phyloP scores from a whole-genome alignment of 2,113 vertebrate species.

The Callospermophilus lateralis region DNA sequence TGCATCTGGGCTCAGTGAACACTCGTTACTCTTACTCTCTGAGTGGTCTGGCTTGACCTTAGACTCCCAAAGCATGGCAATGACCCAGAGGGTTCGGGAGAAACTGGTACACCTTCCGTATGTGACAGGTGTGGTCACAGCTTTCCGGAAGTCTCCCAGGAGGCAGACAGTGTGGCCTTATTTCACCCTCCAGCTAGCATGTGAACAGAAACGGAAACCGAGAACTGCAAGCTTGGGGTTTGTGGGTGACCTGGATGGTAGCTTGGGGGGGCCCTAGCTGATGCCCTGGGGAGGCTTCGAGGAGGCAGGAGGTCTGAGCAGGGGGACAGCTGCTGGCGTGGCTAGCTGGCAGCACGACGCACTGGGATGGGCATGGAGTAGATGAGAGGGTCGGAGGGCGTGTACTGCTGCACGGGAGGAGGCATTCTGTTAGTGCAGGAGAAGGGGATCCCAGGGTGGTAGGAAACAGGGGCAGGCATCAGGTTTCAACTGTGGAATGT shows the following conservation, averaged over 20 bases:
- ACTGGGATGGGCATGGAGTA: not conserved
- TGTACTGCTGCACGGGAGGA: too few species aligned
- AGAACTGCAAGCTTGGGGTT: too few species aligned
- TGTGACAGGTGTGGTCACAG: accelerated
- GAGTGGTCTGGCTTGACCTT: not conserved
- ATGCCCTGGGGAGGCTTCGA: not conserved
- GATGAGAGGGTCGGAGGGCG: not conserved
- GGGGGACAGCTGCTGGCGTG: not conserved
- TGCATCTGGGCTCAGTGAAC: not conserved
- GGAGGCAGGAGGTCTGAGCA: not conserved
- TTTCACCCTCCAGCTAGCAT: not conserved
- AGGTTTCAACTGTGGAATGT: not conserved
- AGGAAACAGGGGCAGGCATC: not conserved
- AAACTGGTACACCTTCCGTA: accelerated
- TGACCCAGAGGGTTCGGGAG: not conserved
- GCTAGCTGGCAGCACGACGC: accelerated
- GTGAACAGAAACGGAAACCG: not conserved
- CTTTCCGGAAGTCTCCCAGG: not conserved
- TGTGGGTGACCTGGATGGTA: accelerated
- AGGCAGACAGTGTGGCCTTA: too few species aligned
- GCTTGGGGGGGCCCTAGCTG: too few species aligned
- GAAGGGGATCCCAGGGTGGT: not conserved
- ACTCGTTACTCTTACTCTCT: not conserved
- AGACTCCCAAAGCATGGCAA: not conserved
- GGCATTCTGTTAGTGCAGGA: too few species aligned